Base-by-base conservation (phyloP, 2,888 invertebrate genomes). In the Heliconius charithonia region DNA sequence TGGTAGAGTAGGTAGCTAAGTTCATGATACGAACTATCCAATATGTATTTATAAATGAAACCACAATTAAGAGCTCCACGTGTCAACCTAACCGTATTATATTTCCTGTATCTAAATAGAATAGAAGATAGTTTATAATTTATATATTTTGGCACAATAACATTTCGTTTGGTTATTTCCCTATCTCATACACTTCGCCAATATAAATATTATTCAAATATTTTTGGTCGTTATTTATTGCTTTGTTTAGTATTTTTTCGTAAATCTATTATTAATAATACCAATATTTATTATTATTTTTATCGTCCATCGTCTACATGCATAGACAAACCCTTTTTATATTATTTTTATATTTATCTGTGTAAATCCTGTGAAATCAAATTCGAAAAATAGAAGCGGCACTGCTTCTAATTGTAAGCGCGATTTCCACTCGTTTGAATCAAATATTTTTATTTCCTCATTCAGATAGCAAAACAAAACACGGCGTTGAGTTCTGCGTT, bases 61-160 rank as follows among this genome's bases (percentile, higher is more conserved):
- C 7, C n/a, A 7, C 7, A 19, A 45, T 25, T 45, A 69, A 41
- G 13, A 69, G 6, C 16, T 41, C 69, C 69, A 69, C 69, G 69
- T 69, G 69, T 41, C 41, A 19, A 13, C 19, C 25, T 25, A 25
- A 69, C 41, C n/a, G 37, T 25, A 67, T 25, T 19, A 69, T 25
- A 69, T 27, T 41, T 67, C 12, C 37, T 16, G 16, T 6, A 27
- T 69, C 25, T 25, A 69, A 45, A 69, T 69, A 41, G 25, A 16
- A 25, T 69, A 69, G 25, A 69, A 25, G 1, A 41, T 69, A 69
- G 16, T 69, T 69, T 27, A 41, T 69, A 69, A 13, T 69, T 69
- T 45, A 69, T 74, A 73, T 77, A 73, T 73, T 73, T 77, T 77
- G 72, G 77, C 51, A 73, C 29, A 73, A 66, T 59, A 51, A 66